phyloP scores from a whole-genome alignment of 92 coral and sea anemone genomes.

The Zoanthus solanderi region DNA sequence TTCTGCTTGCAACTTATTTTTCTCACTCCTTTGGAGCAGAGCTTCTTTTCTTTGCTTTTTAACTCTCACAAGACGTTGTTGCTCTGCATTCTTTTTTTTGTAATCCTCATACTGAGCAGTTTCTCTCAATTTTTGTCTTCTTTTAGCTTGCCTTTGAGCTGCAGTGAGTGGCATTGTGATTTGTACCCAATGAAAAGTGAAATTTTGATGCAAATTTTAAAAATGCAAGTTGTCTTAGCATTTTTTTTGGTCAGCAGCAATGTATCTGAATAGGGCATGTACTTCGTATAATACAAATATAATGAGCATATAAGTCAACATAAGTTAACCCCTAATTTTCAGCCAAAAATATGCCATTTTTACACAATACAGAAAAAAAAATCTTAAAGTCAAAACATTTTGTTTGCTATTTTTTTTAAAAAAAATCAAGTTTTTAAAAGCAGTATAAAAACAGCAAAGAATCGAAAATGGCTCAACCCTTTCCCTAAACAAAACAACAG shows the following conservation, averaged over 20 bases:
- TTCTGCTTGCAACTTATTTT: slow-evolving; percentile 43
- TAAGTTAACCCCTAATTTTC: no score
- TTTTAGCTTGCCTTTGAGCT: slow-evolving; percentile 51
- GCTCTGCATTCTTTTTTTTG: slow-evolving; percentile 56
- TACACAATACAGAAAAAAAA: no score
- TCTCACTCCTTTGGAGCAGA: slow-evolving; percentile 52
- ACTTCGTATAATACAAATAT: slow-evolving; percentile 39
- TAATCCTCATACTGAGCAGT: slow-evolving; percentile 52
- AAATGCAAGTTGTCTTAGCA: slow-evolving; percentile 36
- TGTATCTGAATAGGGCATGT: slow-evolving; percentile 34
- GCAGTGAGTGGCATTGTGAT: slow-evolving; percentile 55
- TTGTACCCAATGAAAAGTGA: slow-evolving; percentile 35
- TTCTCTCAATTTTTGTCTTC: slow-evolving; percentile 50
- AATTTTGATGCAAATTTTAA: slow-evolving; percentile 5
- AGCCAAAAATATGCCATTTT: no score
- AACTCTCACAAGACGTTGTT: slow-evolving; percentile 42
- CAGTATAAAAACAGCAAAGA: no score
- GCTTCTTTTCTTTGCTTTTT: slow-evolving; percentile 50
- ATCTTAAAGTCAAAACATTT: no score
- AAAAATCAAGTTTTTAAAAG: no score
- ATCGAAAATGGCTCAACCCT: background rate
- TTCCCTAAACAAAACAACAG: background rate
- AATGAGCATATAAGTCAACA: background rate
- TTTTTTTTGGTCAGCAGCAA: slow-evolving; percentile 24
- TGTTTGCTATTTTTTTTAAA: no score